Base-by-base conservation (phyloP, 2,113 vertebrate genomes). In the Casuarius casuarius region DNA sequence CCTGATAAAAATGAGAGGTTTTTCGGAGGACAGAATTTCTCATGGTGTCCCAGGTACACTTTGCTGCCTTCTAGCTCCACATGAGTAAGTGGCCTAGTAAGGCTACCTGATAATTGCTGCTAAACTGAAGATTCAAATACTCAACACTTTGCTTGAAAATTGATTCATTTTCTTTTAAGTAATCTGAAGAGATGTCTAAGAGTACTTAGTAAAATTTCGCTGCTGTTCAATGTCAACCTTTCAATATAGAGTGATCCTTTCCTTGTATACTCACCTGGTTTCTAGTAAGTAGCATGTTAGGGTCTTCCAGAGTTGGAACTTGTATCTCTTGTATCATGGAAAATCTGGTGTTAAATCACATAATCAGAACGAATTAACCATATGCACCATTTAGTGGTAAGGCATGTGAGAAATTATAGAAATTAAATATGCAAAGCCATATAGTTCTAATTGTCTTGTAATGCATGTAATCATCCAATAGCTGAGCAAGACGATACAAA, bases 291-390 rank as follows among this genome's bases (percentile, higher is more conserved):
- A 66, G 1, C 3, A 4, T 19, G 3, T 26, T 71, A 85, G 10
- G 4, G 4, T 58, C 67, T 49, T 73, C 33, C 11, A 61, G 44
- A 52, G 10, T 12, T 52, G 17, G 8, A 91, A 59, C 5, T 79
- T 84, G 3, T 67, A 15, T 48, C 63, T 38, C 38, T 38, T 52
- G 40, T 6, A 9, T 88, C 4, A 13, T 33, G 14, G 68, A 61
- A 4, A 2, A 49, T 52, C 25, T 1, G 0, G 4, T 58, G 7
- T 31, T 62, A 52, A 7, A 9, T 63, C 35, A 76, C 49, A 77
- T 66, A 86, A 62, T 35, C 33, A 31, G 12, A 89, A 56, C 7
- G 87, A 91, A 89, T 48, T 38, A 33, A 38, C 12, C 29, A 14
- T 28, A 33, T n/a, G 11, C 8, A 87, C 2, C 68, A 25, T 58